phyloP scores from a whole-genome alignment of 2,888 invertebrate genomes.

The Amphipoea lucens region DNA sequence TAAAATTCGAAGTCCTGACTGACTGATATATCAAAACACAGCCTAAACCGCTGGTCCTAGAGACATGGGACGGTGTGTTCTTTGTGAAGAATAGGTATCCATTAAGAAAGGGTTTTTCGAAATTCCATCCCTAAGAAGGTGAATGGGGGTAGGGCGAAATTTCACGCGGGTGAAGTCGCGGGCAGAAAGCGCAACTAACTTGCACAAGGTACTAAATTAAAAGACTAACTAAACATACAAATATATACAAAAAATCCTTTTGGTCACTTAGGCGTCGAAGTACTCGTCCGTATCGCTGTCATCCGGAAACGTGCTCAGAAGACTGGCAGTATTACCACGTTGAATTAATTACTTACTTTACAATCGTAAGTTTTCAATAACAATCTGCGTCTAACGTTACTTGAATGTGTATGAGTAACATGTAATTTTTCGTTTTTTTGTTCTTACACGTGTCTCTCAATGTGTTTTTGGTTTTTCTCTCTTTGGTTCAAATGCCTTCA shows the following conservation, averaged over 20 bases:
- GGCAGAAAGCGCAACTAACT: too few species aligned
- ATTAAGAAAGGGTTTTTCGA: too few species aligned
- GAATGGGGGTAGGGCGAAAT: too few species aligned
- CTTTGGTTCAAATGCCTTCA: slow-evolving; percentile 15
- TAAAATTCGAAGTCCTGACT: too few species aligned
- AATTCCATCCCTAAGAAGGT: too few species aligned
- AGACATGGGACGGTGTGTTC: too few species aligned
- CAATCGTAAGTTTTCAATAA: neutral
- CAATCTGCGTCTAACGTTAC: neutral
- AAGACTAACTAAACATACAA: neutral
- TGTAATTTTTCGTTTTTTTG: neutral
- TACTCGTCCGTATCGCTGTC: neutral
- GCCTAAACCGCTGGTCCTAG: too few species aligned
- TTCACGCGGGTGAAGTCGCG: too few species aligned
- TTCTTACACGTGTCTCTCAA: slow-evolving; percentile 12
- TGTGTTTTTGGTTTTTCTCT: slow-evolving; percentile 29
- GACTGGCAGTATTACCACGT: neutral
- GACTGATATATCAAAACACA: too few species aligned
- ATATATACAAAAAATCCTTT: neutral
- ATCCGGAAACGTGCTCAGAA: neutral
- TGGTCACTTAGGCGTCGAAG: neutral
- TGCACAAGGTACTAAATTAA: neutral
- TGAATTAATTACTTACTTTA: neutral
- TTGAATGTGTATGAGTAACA: neutral
- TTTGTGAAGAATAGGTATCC: too few species aligned